Conservation (phyloP, 1,140 invertebrate genomes). For the Drosophila mauritiana region DNA sequence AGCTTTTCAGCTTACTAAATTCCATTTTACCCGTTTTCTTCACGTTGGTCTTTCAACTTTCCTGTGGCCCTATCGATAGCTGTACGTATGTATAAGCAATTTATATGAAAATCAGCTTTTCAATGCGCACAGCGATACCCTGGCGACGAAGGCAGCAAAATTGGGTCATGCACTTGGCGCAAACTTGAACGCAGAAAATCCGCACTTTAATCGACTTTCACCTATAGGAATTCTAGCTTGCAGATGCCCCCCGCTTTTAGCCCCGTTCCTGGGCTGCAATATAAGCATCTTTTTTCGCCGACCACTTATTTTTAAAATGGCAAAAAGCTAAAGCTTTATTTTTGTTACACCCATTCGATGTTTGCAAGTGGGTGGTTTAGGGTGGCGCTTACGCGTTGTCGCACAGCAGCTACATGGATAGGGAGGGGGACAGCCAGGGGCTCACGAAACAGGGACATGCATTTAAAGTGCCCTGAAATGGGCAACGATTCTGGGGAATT, state of each 20-base stretch:
- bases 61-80: constrained; percentile 20
- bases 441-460: constrained; percentile 35
- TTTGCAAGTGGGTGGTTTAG: constrained; percentile 15
- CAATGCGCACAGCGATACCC: constrained; percentile 25
- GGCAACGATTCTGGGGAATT: constrained; percentile 45
- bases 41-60: neutral
- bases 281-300: constrained; percentile 32
- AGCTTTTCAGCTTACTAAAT: constrained; percentile 41
- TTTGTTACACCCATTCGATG: constrained; percentile 55
- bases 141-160: constrained; percentile 31
- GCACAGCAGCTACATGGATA: constrained; percentile 36
- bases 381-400: constrained; percentile 40
- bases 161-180: constrained; percentile 50
- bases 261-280: neutral
- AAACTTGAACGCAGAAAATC: constrained; percentile 37
- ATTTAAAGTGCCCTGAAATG: constrained; percentile 62
- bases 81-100: constrained; percentile 49
- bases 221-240: constrained; percentile 8
- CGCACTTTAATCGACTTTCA: constrained; percentile 46
- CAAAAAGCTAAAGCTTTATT: constrained; percentile 58
- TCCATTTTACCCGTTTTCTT: neutral
- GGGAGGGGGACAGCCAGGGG: neutral
- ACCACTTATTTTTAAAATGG: constrained; percentile 61
- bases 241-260: neutral
- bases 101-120: constrained; percentile 61